Percentiles rank a stretch among this genome's conserved stretches.
Evolutionary conservation across 2,797 vertebrate genomes (phyloP).

Genomic region (Pristis pectinata): DNA sequence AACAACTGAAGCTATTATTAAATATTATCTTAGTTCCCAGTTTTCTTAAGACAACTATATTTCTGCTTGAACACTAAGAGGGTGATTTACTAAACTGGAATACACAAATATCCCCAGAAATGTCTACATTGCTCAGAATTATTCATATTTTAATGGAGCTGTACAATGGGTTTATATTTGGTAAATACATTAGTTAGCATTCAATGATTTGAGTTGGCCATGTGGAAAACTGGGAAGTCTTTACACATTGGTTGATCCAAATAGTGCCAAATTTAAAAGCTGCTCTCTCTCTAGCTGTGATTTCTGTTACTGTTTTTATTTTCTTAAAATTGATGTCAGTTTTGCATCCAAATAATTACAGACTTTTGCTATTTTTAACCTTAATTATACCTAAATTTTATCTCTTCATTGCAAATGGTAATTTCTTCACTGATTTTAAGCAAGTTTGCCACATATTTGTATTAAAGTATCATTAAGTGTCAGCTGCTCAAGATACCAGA

Average conservation of each 20-base stretch:
- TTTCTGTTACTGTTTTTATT: not conserved
- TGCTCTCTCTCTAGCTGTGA: not conserved
- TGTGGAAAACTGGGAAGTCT: not conserved
- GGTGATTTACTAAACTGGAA: not conserved
- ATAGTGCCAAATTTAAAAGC: no score
- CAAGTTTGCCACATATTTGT: not conserved
- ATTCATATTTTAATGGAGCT: not conserved
- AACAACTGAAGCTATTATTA: not conserved
- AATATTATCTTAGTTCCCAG: not conserved
- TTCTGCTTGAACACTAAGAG: not conserved
- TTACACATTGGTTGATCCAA: no score
- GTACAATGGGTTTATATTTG: no score
- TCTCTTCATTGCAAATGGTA: not conserved
- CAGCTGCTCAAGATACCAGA: slow-evolving; percentile 19
- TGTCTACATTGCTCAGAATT: not conserved
- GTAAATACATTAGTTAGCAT: no score
- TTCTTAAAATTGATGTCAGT: not conserved
- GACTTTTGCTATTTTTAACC: not conserved
- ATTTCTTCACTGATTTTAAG: not conserved
- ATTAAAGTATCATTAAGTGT: not conserved
- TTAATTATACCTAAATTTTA: not conserved
- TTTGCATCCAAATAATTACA: not conserved
- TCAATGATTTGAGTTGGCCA: not conserved
- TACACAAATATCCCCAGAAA: not conserved
- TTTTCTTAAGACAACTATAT: not conserved